Base-by-base conservation (phyloP, 2,888 invertebrate genomes). In the Macrosoma leucophasiata region DNA sequence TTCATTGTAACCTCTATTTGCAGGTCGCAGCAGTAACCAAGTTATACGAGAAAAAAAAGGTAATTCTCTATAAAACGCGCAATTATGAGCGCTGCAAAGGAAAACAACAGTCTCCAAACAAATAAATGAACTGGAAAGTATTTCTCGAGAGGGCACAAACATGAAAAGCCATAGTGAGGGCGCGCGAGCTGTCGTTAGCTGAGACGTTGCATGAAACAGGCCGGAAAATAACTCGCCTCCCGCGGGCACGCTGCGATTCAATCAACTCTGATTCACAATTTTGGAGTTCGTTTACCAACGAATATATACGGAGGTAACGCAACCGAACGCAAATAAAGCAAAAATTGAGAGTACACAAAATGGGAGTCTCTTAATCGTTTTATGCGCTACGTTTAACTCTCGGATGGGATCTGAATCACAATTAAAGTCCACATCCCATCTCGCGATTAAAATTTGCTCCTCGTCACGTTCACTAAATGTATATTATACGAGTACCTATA, bases 181-280 rank as follows among this genome's bases (percentile, higher is more conserved):
- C n/a, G n/a, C 49, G 61, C 57, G 61, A 64, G 64, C 43, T 46
- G 47, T 38, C 37, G 50, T 52, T n/a, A n/a, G n/a, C n/a, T n/a
- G n/a, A 56, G 65, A 68, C 64, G 66, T 56, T 61, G 58, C 64
- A 76, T 67, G 69, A 77, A 78, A 81, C 78, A 78, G 76, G 68
- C 76, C 65, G 79, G 78, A 76, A 81, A 81, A 79, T 77, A 77
- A 75, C 73, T 71, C 64, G 60, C 62, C 70, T 74, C 78, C 78
- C 78, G 62, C 59, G 75, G 78, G 81, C 75, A 62, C 60, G 62
- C 66, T 70, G 63, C 67, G 77, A 79, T 81, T 79, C 82, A 84
- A 84, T 84, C 81, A 78, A 73, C 62, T 68, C 68, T 67, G 73
- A 79, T 79, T 78, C 78, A 76, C 70, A 74, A 74, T 75, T 78